Evolutionary conservation across 2,888 invertebrate genomes (phyloP), one percentile per base, ranked within the genome.

Genomic region (Apodemia zela): DNA sequence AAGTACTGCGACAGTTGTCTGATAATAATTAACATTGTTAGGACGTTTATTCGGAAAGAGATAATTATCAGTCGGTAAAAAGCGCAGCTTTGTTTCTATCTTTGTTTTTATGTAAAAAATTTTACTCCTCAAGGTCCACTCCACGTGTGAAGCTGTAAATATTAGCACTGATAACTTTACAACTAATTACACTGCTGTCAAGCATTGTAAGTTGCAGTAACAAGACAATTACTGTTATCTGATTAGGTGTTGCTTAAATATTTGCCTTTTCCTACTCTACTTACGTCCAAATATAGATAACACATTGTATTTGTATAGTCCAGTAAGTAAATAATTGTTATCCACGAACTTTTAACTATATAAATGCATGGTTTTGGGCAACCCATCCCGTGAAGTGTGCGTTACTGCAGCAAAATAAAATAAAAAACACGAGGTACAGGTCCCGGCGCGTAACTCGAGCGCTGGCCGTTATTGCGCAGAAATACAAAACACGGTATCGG

Each of bases 231-330:
- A n/a, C 51, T 51, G 54, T 54, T 54, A 54, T 54, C 54, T 54
- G 54, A 54, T 25, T 17, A 47, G n/a, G 17, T 25, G 29, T 54
- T 29, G 7, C 13, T 54, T 29, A 13, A 54, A 54, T 54, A 54
- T 54, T 54, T 54, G 25, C 25, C 54, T 54, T 25, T 54, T 25
- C 25, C 29, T 29, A 54, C 29, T 54, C 54, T 25, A 54, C 54
- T 54, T 54, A 25, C 25, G 25, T 54, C 25, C 54, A 54, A 15
- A 54, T 47, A 17, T 54, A 54, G 54, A 25, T 54, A 54, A 54
- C 54, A 15, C 25, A 1, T 54, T n/a, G n/a, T 17, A 17, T 54
- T n/a, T 47, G n/a, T 21, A 7, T 25, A 15, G 54, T 54, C 54
- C 21, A 54, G 54, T 54, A 29, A 25, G 29, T 54, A n/a, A 29